Conservation (phyloP, 1,140 invertebrate genomes). For the Augochlora pura region DNA sequence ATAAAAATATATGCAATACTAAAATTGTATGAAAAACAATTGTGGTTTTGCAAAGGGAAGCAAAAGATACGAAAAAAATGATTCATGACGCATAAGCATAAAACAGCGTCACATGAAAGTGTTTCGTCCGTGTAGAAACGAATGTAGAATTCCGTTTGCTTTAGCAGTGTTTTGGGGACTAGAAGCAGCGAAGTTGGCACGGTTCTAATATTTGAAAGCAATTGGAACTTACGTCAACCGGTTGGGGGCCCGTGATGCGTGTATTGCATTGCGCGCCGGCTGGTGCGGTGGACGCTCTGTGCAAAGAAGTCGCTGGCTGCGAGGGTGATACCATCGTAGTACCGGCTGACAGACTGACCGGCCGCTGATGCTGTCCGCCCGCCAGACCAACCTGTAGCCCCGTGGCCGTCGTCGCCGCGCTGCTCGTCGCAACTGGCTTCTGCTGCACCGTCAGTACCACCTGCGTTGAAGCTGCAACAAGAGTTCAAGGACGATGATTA, state of each 20-base stretch:
- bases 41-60: no score
- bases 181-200: no score
- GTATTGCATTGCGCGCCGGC: slow-evolving; percentile 77
- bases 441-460: slow-evolving; percentile 84
- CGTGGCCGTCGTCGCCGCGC: slow-evolving; percentile 51
- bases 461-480: slow-evolving; percentile 82
- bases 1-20: no score
- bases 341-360: slow-evolving; percentile 71
- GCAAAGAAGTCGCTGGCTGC: slow-evolving; percentile 71
- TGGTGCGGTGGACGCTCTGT: slow-evolving; percentile 74
- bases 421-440: slow-evolving; percentile 70
- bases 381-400: slow-evolving; percentile 64
- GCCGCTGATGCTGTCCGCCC: slow-evolving; percentile 70
- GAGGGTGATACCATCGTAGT: slow-evolving; percentile 72
- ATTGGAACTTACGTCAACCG: slow-evolving; percentile 89
- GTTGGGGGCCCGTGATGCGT: slow-evolving; percentile 92
- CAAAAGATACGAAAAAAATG: no score
- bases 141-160: no score
- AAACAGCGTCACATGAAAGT: no score
- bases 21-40: no score
- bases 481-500: slow-evolving; percentile 55
- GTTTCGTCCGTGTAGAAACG: no score
- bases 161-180: no score
- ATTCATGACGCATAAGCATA: no score
- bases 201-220: background rate